Percentiles rank a stretch among this genome's conserved stretches.
phyloP scores from a whole-genome alignment of 2,797 vertebrate species.

The Sebastiscus albofasciatus region DNA sequence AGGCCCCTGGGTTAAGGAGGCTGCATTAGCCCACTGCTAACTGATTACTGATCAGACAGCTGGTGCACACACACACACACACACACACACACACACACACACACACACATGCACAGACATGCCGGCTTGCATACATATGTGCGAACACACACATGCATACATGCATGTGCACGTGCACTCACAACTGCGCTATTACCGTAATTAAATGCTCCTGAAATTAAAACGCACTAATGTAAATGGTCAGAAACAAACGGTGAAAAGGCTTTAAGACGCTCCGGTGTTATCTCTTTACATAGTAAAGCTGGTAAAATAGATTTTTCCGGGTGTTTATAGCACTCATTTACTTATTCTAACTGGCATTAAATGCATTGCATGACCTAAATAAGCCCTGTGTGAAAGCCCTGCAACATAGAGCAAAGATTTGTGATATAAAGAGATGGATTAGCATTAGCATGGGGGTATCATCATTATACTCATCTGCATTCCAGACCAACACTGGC shows the following conservation, averaged over 20 bases:
- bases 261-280: constrained; percentile 24
- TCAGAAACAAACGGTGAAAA: constrained; percentile 33
- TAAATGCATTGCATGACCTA: constrained; percentile 26
- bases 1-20: constrained; percentile 82
- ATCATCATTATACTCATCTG: constrained; percentile 37
- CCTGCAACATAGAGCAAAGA: constrained; percentile 17
- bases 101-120: constrained; percentile 18
- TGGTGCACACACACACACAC: constrained; percentile 60
- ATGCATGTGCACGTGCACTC: constrained; percentile 28
- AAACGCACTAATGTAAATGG: constrained; percentile 41
- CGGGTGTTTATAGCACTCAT: neutral
- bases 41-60: constrained; percentile 81
- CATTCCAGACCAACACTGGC: constrained; percentile 35
- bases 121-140: constrained; percentile 38
- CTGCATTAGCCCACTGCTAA: constrained; percentile 80
- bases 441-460: constrained; percentile 46
- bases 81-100: constrained; percentile 33
- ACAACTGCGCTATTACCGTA: constrained; percentile 52
- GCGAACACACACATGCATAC: constrained; percentile 23
- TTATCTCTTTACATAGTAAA: constrained; percentile 23
- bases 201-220: constrained; percentile 63
- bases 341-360: constrained; percentile 18
- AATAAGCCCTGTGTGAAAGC: constrained; percentile 29
- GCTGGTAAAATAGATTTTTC: neutral
- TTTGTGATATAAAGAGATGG: constrained; percentile 25